Evolutionary conservation across 2,113 vertebrate genomes (phyloP).

Genomic region (Sebastes fasciatus): DNA sequence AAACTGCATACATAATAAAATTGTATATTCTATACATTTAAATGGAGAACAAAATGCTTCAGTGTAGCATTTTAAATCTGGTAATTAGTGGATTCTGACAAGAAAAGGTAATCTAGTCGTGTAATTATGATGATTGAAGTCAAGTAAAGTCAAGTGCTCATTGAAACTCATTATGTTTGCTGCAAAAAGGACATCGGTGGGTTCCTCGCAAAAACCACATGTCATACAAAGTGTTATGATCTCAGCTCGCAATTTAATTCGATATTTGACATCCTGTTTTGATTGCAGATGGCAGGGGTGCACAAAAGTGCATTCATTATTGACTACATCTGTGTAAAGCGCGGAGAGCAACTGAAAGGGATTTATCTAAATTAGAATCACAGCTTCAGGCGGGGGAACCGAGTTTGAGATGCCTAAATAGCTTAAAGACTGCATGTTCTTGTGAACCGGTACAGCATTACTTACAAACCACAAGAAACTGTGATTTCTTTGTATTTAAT

Average conservation of each 20-base stretch:
- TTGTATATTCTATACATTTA: neutral
- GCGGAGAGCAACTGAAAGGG: neutral
- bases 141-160: slow-evolving; percentile 40
- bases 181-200: slow-evolving; percentile 6
- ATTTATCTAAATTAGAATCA: neutral
- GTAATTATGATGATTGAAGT: slow-evolving; percentile 40
- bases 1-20: slow-evolving; percentile 5
- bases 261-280: slow-evolving; percentile 2
- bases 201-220: neutral
- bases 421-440: slow-evolving; percentile 7
- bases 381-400: neutral
- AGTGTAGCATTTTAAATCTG: slow-evolving; percentile 13
- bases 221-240: slow-evolving; percentile 18
- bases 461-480: neutral
- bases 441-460: neutral
- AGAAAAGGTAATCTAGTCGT: slow-evolving; percentile 33
- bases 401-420: neutral
- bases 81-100: slow-evolving; percentile 26
- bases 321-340: neutral
- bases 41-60: neutral
- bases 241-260: neutral
- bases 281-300: neutral
- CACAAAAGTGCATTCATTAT: neutral
- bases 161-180: slow-evolving; percentile 31
- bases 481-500: neutral